Conservation (phyloP, 2,888 invertebrate genomes). For the Patella ulyssiponensis region DNA sequence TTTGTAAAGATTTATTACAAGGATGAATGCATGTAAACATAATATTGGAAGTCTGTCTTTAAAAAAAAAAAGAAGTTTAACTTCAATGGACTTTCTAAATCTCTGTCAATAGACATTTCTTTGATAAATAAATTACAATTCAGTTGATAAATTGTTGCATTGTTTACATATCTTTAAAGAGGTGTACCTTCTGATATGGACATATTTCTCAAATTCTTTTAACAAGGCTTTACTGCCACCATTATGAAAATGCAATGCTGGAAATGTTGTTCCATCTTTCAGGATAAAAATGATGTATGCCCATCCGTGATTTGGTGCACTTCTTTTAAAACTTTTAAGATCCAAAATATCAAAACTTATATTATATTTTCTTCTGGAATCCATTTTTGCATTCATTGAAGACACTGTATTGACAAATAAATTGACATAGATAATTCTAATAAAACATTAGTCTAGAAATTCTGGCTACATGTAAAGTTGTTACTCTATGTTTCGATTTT, state of each 20-base stretch:
- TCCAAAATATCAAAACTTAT: conserved; percentile 76
- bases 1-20: too few species aligned
- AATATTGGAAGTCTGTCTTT: too few species aligned
- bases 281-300: conserved; percentile 77
- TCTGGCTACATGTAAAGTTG: too few species aligned
- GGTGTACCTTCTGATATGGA: conserved; percentile 77
- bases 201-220: conserved; percentile 74
- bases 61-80: too few species aligned
- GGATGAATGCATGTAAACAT: too few species aligned
- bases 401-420: conserved; percentile 28
- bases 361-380: conserved; percentile 62
- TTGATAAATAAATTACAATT: too few species aligned
- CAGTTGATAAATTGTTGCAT: too few species aligned
- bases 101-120: too few species aligned
- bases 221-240: conserved; percentile 87
- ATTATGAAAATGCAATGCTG: conserved; percentile 89
- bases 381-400: conserved; percentile 48
- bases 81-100: too few species aligned
- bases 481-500: too few species aligned
- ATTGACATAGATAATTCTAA: too few species aligned
- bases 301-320: conserved; percentile 68
- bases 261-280: conserved; percentile 81
- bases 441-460: too few species aligned
- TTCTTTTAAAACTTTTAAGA: conserved; percentile 77
- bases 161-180: background rate